Conservation (phyloP, 2,113 vertebrate species). For the Columba janthina region DNA sequence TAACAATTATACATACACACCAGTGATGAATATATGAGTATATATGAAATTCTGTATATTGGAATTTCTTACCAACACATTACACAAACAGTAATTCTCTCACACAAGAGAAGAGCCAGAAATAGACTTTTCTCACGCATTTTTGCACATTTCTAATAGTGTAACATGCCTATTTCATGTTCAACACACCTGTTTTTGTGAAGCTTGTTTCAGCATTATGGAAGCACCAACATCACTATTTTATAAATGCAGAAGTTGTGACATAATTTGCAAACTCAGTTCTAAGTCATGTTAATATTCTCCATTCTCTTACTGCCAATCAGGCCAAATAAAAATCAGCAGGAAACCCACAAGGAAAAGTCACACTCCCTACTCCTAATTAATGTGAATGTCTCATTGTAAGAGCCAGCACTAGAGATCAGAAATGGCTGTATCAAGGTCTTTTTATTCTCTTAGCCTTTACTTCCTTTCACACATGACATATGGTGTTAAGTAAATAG, state of each 20-base stretch:
- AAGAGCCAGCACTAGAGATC: not conserved
- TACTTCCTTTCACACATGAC: not conserved
- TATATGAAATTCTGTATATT: not conserved
- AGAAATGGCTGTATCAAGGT: not conserved
- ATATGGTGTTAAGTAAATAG: not conserved
- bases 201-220: not conserved
- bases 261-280: not conserved
- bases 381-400: not conserved
- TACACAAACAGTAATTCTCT: not conserved
- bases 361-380: not conserved
- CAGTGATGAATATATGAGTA: no score
- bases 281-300: not conserved
- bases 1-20: not conserved
- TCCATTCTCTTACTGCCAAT: not conserved
- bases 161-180: not conserved
- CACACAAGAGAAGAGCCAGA: not conserved
- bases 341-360: not conserved
- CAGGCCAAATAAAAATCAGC: not conserved
- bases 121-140: not conserved
- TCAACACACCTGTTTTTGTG: not conserved
- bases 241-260: not conserved
- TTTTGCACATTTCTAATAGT: not conserved
- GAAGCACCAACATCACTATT: not conserved
- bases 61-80: not conserved
- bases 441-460: not conserved